These are phyloP conservation scores for Anthopleura xanthogrammica DNA, from an alignment of 92 coral and sea anemone genomes.

Conservation along the genomic window DNA sequence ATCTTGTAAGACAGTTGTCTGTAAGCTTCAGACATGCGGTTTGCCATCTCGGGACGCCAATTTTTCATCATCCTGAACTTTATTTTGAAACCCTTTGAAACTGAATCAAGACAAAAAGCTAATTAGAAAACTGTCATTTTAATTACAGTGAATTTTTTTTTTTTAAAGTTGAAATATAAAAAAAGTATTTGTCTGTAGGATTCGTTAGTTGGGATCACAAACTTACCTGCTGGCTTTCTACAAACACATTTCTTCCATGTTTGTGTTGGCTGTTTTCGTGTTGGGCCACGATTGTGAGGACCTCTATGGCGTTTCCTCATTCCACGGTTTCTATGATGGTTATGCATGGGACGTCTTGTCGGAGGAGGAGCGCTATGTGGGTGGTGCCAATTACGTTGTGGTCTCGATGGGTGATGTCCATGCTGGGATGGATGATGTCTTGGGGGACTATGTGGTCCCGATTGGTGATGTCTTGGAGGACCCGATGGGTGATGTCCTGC, in stretches of 20 bases:
- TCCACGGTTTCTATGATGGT: not conserved
- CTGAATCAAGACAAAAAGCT: not conserved
- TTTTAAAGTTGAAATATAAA: too few species aligned
- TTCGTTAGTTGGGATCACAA: not conserved
- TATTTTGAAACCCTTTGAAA: not conserved
- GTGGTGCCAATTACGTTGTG: too few species aligned
- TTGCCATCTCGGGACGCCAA: not conserved
- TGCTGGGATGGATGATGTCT: not conserved
- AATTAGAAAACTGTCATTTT: too few species aligned
- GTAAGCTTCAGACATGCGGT: constrained; percentile 12
- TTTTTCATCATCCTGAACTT: constrained; percentile 12
- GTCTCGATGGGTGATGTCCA: constrained; percentile 1
- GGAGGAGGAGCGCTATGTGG: not conserved
- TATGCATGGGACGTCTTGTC: not conserved
- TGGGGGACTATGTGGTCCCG: constrained; percentile 1
- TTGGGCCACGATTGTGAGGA: not conserved
- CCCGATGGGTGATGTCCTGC: constrained; percentile 5
- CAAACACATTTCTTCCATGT: not conserved
- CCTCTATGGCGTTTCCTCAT: not conserved
- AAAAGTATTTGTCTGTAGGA: too few species aligned
- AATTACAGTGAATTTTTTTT: too few species aligned
- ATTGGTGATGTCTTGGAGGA: not conserved
- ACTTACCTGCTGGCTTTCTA: not conserved
- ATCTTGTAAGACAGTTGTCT: not conserved
- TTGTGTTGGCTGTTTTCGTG: not conserved